Conservation (phyloP, 2,113 vertebrate species). For the Miniopterus natalensis region DNA sequence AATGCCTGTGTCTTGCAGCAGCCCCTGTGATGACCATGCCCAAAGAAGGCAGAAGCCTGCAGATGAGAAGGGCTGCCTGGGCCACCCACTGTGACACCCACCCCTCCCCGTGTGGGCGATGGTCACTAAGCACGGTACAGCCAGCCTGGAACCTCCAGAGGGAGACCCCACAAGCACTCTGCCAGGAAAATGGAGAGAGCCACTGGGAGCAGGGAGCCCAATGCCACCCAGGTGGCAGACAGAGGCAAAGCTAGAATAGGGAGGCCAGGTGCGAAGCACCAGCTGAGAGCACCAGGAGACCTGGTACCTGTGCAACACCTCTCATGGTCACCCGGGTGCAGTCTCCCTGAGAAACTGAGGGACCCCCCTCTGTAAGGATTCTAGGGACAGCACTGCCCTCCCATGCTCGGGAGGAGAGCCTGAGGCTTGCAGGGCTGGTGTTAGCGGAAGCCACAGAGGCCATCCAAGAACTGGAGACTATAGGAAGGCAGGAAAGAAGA, state of each 20-base stretch:
- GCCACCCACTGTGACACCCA: not conserved
- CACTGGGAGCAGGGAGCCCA: not conserved
- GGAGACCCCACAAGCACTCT: fast-evolving
- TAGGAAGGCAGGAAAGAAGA: not conserved
- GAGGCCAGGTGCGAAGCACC: not conserved
- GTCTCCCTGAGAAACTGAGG: not conserved
- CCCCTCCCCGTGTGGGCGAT: fast-evolving
- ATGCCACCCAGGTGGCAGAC: not conserved
- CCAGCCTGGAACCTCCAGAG: not conserved
- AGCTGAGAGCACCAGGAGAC: not conserved
- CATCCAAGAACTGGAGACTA: not conserved
- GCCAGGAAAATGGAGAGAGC: not conserved
- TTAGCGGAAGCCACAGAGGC: not conserved
- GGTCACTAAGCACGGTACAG: not conserved
- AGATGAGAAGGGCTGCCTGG: not conserved
- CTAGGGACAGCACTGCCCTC: not conserved
- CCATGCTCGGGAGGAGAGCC: not conserved
- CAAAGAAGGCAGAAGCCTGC: not conserved
- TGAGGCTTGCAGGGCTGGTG: not conserved
- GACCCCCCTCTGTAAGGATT: not conserved
- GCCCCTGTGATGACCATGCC: not conserved
- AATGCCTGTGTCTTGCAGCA: not conserved
- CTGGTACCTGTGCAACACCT: not conserved
- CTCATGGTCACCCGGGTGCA: not conserved
- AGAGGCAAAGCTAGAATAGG: not conserved